A percentile compares a stretch with the other conserved stretches of the same genome.
Conservation (phyloP, 1,140 invertebrate species). For the Solen grandis region DNA sequence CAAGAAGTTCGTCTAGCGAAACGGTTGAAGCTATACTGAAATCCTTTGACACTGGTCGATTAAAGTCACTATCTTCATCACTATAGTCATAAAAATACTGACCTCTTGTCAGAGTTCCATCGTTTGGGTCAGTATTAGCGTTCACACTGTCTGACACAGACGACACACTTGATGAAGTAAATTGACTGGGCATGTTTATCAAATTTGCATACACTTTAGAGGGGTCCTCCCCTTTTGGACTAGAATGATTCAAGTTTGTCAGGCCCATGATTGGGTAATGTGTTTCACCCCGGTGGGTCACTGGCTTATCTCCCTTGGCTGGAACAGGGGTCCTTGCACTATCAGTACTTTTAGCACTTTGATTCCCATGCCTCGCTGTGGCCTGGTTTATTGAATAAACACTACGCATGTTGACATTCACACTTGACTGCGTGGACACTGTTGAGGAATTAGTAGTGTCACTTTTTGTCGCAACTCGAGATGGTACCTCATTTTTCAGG, state of each 20-base stretch:
- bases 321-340: slow-evolving; percentile 13
- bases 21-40: slow-evolving; percentile 70
- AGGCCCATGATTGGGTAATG: slow-evolving; percentile 50
- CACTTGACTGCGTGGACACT: not conserved
- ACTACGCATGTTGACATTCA: not conserved
- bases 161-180: not conserved
- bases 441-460: not conserved
- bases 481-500: slow-evolving; percentile 15
- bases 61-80: slow-evolving; percentile 76
- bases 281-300: not conserved
- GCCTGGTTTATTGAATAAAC: too few species aligned
- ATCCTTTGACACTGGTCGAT: slow-evolving; percentile 68
- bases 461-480: not conserved
- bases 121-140: not conserved
- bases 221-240: slow-evolving; percentile 36
- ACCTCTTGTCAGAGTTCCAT: slow-evolving; percentile 53
- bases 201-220: slow-evolving; percentile 51
- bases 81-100: slow-evolving; percentile 78
- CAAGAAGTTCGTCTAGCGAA: slow-evolving; percentile 75
- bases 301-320: slow-evolving; percentile 11
- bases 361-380: too few species aligned
- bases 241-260: slow-evolving; percentile 38
- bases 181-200: slow-evolving; percentile 4
- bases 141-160: not conserved
- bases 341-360: not conserved